Evolutionary conservation across 2,113 vertebrate species (phyloP).

Genomic region (Microcebus griseorufus): DNA sequence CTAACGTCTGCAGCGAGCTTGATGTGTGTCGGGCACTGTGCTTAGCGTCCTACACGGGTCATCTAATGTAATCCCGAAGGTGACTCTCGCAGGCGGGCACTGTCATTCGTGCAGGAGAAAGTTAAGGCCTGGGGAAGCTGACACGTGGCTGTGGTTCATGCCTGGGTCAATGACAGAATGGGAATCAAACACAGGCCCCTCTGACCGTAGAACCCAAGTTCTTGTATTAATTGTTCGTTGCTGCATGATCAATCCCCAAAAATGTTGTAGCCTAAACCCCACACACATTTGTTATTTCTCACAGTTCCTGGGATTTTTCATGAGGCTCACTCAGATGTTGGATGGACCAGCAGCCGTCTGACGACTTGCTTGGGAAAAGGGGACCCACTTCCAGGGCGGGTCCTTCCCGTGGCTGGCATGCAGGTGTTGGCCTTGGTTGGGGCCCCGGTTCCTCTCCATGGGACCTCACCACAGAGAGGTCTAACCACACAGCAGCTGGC

Average conservation of each 20-base stretch:
- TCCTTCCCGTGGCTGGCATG: too few species aligned
- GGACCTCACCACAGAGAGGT: background rate
- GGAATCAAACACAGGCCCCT: background rate
- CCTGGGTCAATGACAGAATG: background rate
- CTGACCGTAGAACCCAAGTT: background rate
- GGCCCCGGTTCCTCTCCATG: too few species aligned
- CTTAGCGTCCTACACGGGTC: background rate
- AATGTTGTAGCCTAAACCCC: background rate
- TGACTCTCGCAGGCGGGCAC: background rate
- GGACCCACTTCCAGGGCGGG: background rate
- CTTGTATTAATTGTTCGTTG: background rate
- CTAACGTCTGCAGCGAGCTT: background rate
- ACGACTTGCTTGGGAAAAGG: background rate
- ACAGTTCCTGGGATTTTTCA: background rate
- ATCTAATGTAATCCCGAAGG: background rate
- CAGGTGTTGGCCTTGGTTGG: background rate
- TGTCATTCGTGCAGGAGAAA: background rate
- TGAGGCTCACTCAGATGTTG: background rate
- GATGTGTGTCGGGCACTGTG: background rate
- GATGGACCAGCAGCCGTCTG: background rate
- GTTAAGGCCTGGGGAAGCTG: too few species aligned
- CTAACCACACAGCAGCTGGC: background rate
- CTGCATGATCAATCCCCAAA: background rate
- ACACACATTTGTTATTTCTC: background rate
- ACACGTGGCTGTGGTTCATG: background rate